Conservation (phyloP, 53 echinoderm and acorn worm genomes). For the Luidia sarsii region DNA sequence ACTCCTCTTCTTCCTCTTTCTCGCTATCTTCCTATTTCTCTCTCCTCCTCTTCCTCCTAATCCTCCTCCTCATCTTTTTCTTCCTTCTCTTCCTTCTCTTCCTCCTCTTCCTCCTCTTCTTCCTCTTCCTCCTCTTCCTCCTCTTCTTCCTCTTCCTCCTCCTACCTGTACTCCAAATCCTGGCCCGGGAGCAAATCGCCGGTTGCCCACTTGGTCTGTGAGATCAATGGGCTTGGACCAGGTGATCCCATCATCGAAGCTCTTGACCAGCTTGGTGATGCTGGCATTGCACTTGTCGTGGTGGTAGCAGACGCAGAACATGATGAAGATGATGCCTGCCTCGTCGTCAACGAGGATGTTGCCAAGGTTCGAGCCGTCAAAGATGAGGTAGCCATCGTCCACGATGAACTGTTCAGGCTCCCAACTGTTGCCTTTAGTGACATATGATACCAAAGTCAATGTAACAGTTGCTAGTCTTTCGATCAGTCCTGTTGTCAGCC, state of each 20-base stretch:
- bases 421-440: slow-evolving; percentile 90
- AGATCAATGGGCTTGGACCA: slow-evolving; percentile 77
- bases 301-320: slow-evolving; percentile 75
- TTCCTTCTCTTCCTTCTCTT: no score
- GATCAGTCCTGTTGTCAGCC: no score
- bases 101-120: no score
- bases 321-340: slow-evolving; percentile 71
- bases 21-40: no score
- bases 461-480: no score
- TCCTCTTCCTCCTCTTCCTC: no score
- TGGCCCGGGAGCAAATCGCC: slow-evolving; percentile 74
- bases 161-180: slow-evolving; percentile 93
- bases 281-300: slow-evolving; percentile 61
- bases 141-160: no score
- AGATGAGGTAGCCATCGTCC: slow-evolving; percentile 70
- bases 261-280: slow-evolving; percentile 62
- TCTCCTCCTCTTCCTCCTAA: no score
- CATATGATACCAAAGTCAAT: no score
- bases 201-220: slow-evolving; percentile 55
- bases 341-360: slow-evolving; percentile 78
- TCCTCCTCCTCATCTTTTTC: no score
- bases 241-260: slow-evolving; percentile 75
- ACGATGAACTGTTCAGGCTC: slow-evolving; percentile 61
- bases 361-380: slow-evolving; percentile 86
- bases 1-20: no score